These are phyloP conservation scores for Sterrhoptilus dennistouni DNA, from an alignment of 2,113 vertebrate species.

Conservation along the genomic window DNA sequence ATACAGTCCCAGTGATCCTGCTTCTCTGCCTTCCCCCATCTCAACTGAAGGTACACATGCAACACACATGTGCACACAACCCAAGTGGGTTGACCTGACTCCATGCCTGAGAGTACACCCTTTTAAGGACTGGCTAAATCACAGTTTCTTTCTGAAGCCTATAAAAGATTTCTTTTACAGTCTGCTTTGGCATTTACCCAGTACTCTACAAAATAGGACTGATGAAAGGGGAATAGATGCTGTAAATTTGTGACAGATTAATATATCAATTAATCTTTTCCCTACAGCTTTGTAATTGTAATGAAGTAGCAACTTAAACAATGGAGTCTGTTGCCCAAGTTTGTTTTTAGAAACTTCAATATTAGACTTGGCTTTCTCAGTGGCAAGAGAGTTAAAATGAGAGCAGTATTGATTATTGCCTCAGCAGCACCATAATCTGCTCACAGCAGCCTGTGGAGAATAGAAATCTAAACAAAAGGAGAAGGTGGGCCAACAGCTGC, in stretches of 20 bases:
- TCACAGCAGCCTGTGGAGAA: neutral
- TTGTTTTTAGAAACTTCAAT: neutral
- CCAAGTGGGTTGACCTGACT: neutral
- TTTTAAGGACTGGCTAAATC: neutral
- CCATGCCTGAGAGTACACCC: accelerated
- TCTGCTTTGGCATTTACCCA: neutral
- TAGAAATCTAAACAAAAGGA: constrained; percentile 9
- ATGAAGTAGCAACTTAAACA: neutral
- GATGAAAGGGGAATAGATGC: neutral
- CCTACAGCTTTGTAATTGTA: neutral
- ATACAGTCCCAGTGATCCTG: neutral
- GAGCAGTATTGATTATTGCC: constrained; percentile 3
- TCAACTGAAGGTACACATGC: neutral
- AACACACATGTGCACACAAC: neutral
- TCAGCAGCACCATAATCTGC: neutral
- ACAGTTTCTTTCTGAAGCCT: neutral
- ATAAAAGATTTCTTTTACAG: neutral
- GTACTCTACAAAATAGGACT: neutral
- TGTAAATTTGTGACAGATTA: neutral
- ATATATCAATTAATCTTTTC: neutral
- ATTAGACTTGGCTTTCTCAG: neutral
- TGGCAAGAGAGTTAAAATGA: neutral
- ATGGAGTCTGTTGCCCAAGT: neutral
- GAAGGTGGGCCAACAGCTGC: constrained; percentile 30
- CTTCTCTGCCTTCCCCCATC: neutral